A percentile compares a stretch with the other conserved stretches of the same genome.
These are phyloP conservation scores for Acomys russatus DNA, from an alignment of 2,797 vertebrate genomes.

Conservation along the genomic window DNA sequence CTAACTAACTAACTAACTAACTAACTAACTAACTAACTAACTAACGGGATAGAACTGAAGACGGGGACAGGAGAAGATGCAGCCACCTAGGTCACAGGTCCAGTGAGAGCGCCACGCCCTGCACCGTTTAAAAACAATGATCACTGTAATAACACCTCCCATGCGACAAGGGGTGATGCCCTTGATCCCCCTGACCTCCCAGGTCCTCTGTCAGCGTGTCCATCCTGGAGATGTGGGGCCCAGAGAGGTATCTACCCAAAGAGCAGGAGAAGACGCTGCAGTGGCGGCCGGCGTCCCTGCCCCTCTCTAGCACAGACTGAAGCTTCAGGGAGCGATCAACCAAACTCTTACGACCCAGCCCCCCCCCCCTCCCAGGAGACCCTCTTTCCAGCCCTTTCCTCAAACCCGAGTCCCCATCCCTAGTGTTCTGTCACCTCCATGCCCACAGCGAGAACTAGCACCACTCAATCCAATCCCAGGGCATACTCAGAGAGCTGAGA, in stretches of 20 bases:
- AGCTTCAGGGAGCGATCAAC: background rate
- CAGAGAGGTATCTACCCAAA: background rate
- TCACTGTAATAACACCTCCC: background rate
- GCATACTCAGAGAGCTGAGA: background rate
- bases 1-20: background rate
- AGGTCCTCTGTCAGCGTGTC: background rate
- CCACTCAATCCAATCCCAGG: background rate
- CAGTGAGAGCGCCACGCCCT: background rate
- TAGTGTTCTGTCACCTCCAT: background rate
- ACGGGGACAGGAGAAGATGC: background rate
- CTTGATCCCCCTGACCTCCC: background rate
- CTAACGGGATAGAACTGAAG: background rate
- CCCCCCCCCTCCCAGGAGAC: rapidly evolving
- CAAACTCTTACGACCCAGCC: background rate
- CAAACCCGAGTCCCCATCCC: background rate
- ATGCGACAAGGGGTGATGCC: rapidly evolving
- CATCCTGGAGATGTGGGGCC: background rate
- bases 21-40: too few species aligned
- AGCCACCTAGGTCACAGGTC: background rate
- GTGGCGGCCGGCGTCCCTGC: background rate
- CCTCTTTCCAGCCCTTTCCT: background rate
- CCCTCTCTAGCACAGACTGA: background rate
- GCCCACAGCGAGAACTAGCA: background rate
- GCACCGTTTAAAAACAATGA: background rate
- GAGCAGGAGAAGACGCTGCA: background rate